A percentile compares a stretch with the other conserved stretches of the same genome.
Conservation (phyloP, 2,797 vertebrate genomes). For the Halcyon badia region DNA sequence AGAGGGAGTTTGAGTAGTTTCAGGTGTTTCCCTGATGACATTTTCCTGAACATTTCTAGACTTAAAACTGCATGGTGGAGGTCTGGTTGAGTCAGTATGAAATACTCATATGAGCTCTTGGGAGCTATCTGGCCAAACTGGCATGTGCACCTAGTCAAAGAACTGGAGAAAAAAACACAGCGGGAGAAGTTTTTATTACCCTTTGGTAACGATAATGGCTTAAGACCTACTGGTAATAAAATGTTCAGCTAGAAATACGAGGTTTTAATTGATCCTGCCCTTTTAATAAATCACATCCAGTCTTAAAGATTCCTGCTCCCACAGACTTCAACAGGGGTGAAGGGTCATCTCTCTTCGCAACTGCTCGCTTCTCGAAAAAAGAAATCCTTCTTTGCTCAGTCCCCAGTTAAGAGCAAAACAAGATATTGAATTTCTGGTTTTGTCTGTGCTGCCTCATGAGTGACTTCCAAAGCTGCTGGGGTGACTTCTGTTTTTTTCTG, state of each 20-base stretch:
- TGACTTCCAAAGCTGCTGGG: neutral
- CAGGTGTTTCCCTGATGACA: neutral
- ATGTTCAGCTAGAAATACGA: neutral
- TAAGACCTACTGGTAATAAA: slow-evolving; percentile 1
- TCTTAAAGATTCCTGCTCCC: neutral
- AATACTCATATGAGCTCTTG: neutral
- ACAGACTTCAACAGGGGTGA: neutral
- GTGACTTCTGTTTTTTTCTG: neutral
- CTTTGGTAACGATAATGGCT: neutral
- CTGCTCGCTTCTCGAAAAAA: accelerated
- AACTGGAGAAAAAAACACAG: neutral
- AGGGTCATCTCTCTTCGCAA: neutral
- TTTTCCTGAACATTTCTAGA: neutral
- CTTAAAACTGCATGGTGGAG: neutral
- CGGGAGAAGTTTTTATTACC: neutral
- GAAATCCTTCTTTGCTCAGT: neutral
- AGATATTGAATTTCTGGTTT: neutral
- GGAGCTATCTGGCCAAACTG: neutral
- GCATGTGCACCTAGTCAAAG: neutral
- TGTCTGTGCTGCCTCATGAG: neutral
- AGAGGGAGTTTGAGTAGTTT: neutral
- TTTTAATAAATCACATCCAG: slow-evolving; percentile 43
- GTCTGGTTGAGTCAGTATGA: neutral
- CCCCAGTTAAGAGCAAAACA: neutral
- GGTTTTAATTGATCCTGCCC: slow-evolving; percentile 61